Evolutionary conservation across 2,797 vertebrate species (phyloP), one percentile per base, ranked within the genome.

Genomic region (Coccyzus lansbergi): DNA sequence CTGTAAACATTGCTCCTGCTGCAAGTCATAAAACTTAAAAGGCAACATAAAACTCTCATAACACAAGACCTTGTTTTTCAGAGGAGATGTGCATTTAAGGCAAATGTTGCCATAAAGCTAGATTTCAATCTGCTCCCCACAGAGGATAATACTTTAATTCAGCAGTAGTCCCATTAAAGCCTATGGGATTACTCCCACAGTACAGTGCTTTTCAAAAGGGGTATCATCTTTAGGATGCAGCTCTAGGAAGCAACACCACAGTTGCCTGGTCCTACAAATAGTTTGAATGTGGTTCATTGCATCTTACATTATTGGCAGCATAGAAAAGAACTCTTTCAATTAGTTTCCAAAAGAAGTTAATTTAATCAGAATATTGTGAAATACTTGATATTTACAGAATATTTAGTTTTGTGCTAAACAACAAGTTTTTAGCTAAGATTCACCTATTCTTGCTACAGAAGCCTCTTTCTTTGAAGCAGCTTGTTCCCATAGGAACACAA

Each of bases 401-500:
- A 81, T 55, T 59, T 63, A 52, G 51, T 24, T 72, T 59, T 34
- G 60, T 86, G 70, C 63, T 72, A 53, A 74, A 67, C 10, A 33
- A 5, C 33, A 86, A 76, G 59, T 49, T 90, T 91, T 93, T 64
- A 91, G 34, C 51, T n/a, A 90, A 76, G 38, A 83, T 83, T 92
- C 86, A 88, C 33, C 69, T 69, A 17, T 29, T 81, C 68, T 87
- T 34, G 26, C 65, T 74, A 34, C 15, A 79, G 83, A 91, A 86
- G 28, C 5, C 48, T 90, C 53, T 88, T 65, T 34, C 90, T 93
- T 76, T 42, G 59, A 90, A 65, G 74, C 33, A 84, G 74, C 74
- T 63, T 64, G 90, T 95, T 95, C 90, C 93, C 94, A 94, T 93
- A 93, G 90, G 95, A 96, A 94, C 94, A 72, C 40, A 58, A 67